Conservation (phyloP, 1,140 invertebrate species). For the Ladona fulva region DNA sequence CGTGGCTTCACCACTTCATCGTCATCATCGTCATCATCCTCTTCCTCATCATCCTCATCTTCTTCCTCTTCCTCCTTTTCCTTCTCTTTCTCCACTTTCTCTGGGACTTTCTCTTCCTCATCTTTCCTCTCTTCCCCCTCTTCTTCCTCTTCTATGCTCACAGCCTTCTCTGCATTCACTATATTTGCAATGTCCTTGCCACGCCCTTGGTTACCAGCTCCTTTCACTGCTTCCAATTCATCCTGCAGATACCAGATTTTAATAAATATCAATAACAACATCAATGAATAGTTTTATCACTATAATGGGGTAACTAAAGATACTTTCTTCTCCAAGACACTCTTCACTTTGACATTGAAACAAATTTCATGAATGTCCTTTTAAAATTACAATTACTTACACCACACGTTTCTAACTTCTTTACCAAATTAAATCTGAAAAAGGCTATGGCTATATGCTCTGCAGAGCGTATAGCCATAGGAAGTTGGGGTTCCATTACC, state of each 20-base stretch:
- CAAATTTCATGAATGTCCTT: too few species aligned
- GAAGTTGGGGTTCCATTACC: too few species aligned
- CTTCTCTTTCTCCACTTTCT: slow-evolving; percentile 28
- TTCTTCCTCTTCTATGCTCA: slow-evolving; percentile 42
- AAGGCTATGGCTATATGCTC: too few species aligned
- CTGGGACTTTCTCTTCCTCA: slow-evolving; percentile 23
- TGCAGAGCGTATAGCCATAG: too few species aligned
- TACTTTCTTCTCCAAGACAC: too few species aligned
- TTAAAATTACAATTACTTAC: too few species aligned
- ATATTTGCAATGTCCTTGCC: slow-evolving; percentile 87
- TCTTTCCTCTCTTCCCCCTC: slow-evolving; percentile 31
- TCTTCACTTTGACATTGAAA: too few species aligned
- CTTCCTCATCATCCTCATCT: slow-evolving; percentile 21
- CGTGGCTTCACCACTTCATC: slow-evolving; percentile 19
- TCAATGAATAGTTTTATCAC: too few species aligned
- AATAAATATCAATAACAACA: too few species aligned
- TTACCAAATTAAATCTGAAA: too few species aligned
- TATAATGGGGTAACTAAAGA: too few species aligned
- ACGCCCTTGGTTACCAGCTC: slow-evolving; percentile 66
- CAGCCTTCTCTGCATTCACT: slow-evolving; percentile 64
- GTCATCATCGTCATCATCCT: slow-evolving; percentile 29
- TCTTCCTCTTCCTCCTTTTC: slow-evolving; percentile 20
- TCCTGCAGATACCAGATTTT: slow-evolving; percentile 34
- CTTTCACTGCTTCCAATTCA: slow-evolving; percentile 60
- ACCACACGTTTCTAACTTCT: too few species aligned